phyloP scores from a whole-genome alignment of 1,140 invertebrate genomes.

The Halictus rubicundus region DNA sequence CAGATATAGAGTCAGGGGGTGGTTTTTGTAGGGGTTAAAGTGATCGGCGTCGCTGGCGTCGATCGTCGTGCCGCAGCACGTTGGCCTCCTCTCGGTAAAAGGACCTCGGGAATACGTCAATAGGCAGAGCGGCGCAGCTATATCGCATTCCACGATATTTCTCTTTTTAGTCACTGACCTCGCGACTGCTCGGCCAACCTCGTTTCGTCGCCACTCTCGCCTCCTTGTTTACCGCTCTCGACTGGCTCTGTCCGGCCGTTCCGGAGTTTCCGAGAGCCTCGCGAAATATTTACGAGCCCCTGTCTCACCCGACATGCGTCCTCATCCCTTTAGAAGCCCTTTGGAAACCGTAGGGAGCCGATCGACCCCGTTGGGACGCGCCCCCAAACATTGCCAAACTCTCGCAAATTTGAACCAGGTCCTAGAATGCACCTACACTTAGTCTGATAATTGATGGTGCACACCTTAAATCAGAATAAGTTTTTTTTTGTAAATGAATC shows the following conservation, averaged over 20 bases:
- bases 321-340: too few species aligned
- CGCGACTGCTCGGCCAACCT: slow-evolving; percentile 62
- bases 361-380: too few species aligned
- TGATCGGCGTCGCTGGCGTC: not conserved
- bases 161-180: slow-evolving; percentile 73
- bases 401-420: too few species aligned
- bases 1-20: too few species aligned
- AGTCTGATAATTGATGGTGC: too few species aligned
- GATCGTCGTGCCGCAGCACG: slow-evolving; percentile 11
- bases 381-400: too few species aligned
- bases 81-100: slow-evolving; percentile 34
- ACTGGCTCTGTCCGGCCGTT: not conserved
- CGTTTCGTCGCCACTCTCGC: slow-evolving; percentile 58
- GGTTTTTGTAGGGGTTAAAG: too few species aligned
- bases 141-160: slow-evolving; percentile 68
- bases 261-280: slow-evolving; percentile 4
- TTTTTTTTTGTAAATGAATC: too few species aligned
- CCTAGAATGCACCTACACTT: too few species aligned
- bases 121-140: slow-evolving; percentile 39
- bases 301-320: not conserved
- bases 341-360: too few species aligned
- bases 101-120: slow-evolving; percentile 43
- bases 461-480: too few species aligned
- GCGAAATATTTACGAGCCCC: not conserved
- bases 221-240: slow-evolving; percentile 60